Conservation (phyloP, 2,888 invertebrate species). For the Sphaeridia pumilis region DNA sequence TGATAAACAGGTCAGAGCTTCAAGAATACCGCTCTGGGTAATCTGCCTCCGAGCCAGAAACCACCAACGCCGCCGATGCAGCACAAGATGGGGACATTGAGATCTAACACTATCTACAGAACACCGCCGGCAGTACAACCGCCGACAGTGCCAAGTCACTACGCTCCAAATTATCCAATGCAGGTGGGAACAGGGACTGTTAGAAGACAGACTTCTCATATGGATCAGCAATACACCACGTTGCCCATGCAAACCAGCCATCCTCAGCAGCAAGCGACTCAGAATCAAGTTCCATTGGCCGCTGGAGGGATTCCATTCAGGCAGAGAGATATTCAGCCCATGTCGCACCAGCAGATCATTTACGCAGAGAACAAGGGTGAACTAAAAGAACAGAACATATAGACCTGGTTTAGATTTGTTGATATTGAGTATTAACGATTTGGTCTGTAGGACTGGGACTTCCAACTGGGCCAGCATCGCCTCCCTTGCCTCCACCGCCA, state of each 20-base stretch:
- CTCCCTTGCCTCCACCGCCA: conserved; percentile 77
- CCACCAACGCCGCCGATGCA: conserved; percentile 89
- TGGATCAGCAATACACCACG: conserved; percentile 34
- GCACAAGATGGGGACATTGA: conserved; percentile 47
- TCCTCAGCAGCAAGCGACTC: conserved; percentile 33
- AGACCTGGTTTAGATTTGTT: neutral
- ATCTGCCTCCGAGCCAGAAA: conserved; percentile 63
- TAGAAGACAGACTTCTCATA: conserved; percentile 38
- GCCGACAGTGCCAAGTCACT: conserved; percentile 87
- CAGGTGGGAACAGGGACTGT: no score
- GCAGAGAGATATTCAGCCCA: conserved; percentile 34
- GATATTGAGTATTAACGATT: no score
- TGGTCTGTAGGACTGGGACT: conserved; percentile 33
- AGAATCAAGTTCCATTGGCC: conserved; percentile 32
- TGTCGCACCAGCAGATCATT: conserved; percentile 36
- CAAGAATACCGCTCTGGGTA: conserved; percentile 21
- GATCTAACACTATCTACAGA: conserved; percentile 63
- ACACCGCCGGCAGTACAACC: conserved; percentile 95
- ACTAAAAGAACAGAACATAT: conserved; percentile 1
- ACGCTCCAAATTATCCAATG: conserved; percentile 86
- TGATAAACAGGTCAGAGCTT: conserved; percentile 43
- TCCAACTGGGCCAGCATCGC: conserved; percentile 47
- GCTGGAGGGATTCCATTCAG: conserved; percentile 33
- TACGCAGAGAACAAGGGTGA: conserved; percentile 36
- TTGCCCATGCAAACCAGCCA: conserved; percentile 35